Conservation (phyloP, 2,797 vertebrate genomes). For the Gadopsis bispinosus region DNA sequence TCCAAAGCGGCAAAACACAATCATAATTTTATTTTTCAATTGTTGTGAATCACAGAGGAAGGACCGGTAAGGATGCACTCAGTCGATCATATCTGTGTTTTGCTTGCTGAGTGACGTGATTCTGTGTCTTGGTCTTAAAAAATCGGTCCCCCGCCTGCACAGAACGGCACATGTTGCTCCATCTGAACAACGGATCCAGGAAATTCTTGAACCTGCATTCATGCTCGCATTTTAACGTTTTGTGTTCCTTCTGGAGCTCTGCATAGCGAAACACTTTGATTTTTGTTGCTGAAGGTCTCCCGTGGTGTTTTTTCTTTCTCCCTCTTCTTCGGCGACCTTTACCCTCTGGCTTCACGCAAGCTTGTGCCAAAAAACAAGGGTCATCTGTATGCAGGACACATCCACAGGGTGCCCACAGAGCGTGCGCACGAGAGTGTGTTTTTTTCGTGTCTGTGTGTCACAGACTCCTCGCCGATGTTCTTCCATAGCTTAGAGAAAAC, state of each 20-base stretch:
- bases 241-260: background rate
- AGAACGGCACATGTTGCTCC: slow-evolving; percentile 1
- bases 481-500: slow-evolving; percentile 39
- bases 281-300: slow-evolving; percentile 28
- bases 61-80: background rate
- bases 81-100: background rate
- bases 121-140: slow-evolving; percentile 10
- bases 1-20: background rate
- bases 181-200: slow-evolving; percentile 13
- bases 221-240: background rate
- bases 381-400: slow-evolving; percentile 74
- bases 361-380: slow-evolving; percentile 52
- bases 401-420: slow-evolving; percentile 54
- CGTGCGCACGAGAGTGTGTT: slow-evolving; percentile 30
- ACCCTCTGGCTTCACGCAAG: slow-evolving; percentile 43
- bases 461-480: slow-evolving; percentile 46
- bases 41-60: background rate
- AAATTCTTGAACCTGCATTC: background rate
- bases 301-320: slow-evolving; percentile 5
- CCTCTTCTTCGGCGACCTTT: slow-evolving; percentile 55
- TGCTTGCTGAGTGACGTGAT: background rate
- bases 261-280: background rate
- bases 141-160: slow-evolving; percentile 11
- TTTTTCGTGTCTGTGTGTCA: slow-evolving; percentile 49
- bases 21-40: background rate